Base-by-base conservation (phyloP, 2,888 invertebrate species). In the Caenorhabditis sp. region DNA sequence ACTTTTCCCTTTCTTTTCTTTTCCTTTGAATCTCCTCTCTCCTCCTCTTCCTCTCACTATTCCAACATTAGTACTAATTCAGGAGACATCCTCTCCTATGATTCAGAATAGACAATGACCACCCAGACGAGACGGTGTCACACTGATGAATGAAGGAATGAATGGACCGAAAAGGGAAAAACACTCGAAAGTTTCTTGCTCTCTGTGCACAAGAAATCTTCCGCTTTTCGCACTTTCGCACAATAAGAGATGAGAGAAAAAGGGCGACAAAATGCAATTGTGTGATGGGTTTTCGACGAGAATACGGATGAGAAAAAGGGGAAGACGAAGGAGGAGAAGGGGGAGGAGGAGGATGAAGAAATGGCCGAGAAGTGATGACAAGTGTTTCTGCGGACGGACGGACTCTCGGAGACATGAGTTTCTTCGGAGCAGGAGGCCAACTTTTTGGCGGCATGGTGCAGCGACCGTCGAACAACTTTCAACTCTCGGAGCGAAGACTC, bases 141-240 rank as follows among this genome's bases (percentile, higher is more conserved):
- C 47, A 18, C 4, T 47, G n/a, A n/a, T 18, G 51, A 35, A 51
- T 35, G 35, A 70, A 26, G 60, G 26, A 35, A 56, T 60, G 51
- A 60, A 60, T n/a, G 53, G 9, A 40, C 6, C 2, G 47, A 47
- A 47, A 70, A 70, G 53, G 40, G 71, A 72, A 72, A 71, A 74
- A 74, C 72, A 74, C 72, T 74, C 72, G 64, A 74, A 56, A 55
- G 64, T 56, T 71, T 71, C n/a, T 40, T 64, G 72, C 72, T 72
- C 72, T 62, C 64, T 72, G 61, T 62, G 51, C 69, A n/a, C n/a
- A n/a, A 50, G 24, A 58, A 68, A 56, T 69, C 69, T 51, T 51
- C 51, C 44, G 61, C 70, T 71, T 53, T 62, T 62, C 70, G 70
- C 70, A 71, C 70, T 62, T 71, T 62, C 47, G 47, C 47, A 47